Conservation (phyloP, 2,888 invertebrate species). For the Trilocha varians region DNA sequence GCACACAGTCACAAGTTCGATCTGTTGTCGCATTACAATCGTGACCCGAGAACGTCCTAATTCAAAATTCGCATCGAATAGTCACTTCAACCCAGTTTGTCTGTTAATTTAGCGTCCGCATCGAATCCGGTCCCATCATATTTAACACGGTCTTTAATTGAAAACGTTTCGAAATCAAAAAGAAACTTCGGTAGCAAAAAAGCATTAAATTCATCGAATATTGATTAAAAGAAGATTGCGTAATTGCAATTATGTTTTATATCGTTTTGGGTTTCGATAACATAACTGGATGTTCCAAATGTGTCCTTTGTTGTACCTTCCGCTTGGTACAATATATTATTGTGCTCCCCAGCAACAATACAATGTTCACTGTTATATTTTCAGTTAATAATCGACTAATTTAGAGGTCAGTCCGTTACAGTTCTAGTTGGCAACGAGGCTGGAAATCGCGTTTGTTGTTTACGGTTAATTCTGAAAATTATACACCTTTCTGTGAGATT, state of each 20-base stretch:
- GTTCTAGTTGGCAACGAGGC: constrained; percentile 49
- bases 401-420: constrained; percentile 36
- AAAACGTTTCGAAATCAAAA: background rate
- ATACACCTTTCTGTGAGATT: no score
- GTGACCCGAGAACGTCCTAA: constrained; percentile 19
- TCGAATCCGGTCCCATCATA: constrained; percentile 25
- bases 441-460: constrained; percentile 43
- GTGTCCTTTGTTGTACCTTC: background rate
- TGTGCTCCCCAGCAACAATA: background rate
- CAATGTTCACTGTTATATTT: constrained; percentile 1
- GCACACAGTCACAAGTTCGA: constrained; percentile 12
- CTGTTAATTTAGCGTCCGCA: constrained; percentile 19
- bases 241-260: background rate
- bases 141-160: constrained; percentile 1
- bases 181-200: background rate
- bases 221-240: background rate
- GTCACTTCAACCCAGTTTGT: constrained; percentile 21
- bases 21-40: constrained; percentile 16
- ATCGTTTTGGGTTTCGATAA: background rate
- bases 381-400: constrained; percentile 23
- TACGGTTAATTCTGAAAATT: no score
- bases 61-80: constrained; percentile 19
- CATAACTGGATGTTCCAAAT: background rate
- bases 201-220: background rate
- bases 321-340: background rate